These are phyloP conservation scores for Ochropleura leucogaster DNA, from an alignment of 2,888 invertebrate genomes.

Conservation along the genomic window DNA sequence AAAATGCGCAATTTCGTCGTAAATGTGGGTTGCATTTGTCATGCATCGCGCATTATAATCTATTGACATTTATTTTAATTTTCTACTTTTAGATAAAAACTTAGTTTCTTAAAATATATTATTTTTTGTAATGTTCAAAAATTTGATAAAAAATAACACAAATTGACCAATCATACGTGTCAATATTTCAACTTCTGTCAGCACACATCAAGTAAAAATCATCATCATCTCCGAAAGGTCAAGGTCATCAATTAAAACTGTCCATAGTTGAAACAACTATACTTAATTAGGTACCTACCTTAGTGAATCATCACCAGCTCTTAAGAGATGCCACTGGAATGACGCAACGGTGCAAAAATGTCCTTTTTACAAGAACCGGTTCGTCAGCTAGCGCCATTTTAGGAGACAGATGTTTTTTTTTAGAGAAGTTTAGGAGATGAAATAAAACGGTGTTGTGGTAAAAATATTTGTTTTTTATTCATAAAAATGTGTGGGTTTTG, in stretches of 20 bases:
- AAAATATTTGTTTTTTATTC: constrained; percentile 26
- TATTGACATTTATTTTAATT: background rate
- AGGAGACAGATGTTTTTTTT: constrained; percentile 22
- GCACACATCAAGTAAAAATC: constrained; percentile 7
- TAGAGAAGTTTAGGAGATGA: constrained; percentile 24
- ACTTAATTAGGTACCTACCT: constrained; percentile 10
- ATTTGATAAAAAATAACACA: background rate
- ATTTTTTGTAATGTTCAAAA: background rate
- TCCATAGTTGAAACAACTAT: constrained; percentile 12
- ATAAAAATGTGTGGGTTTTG: background rate
- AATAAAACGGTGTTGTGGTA: constrained; percentile 20
- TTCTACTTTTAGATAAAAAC: background rate
- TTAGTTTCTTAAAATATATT: background rate
- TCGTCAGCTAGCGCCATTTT: constrained; percentile 41
- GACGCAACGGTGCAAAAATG: constrained; percentile 52
- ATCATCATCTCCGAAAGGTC: constrained; percentile 42
- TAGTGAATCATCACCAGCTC: constrained; percentile 55
- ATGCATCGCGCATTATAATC: background rate
- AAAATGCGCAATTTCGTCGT: background rate
- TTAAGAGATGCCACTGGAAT: constrained; percentile 32
- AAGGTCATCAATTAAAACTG: constrained; percentile 51
- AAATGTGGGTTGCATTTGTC: background rate
- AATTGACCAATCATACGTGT: background rate
- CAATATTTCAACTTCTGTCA: constrained; percentile 29
- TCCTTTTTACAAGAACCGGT: constrained; percentile 52